phyloP scores from a whole-genome alignment of 2,797 vertebrate genomes.

The Muscicapa comitata region DNA sequence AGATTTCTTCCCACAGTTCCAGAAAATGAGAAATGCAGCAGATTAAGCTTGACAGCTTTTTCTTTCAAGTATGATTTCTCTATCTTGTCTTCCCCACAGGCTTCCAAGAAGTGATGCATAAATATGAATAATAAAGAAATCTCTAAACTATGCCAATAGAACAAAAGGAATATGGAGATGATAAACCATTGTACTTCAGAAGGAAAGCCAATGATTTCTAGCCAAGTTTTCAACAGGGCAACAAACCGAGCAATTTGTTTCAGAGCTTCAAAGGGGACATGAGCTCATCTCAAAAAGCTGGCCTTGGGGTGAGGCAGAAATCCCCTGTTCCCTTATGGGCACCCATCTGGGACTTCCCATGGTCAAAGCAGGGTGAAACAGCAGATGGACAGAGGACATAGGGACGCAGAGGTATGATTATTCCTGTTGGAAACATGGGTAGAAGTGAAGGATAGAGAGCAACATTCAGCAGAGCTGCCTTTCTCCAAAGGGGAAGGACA shows the following conservation, averaged over 20 bases:
- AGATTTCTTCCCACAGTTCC: not conserved
- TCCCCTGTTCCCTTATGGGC: not conserved
- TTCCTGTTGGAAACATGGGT: not conserved
- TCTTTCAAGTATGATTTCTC: slow-evolving; percentile 2
- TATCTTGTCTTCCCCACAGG: not conserved
- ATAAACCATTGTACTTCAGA: slow-evolving; percentile 11
- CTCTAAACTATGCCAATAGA: not conserved
- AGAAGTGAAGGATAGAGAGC: not conserved
- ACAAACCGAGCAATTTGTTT: not conserved
- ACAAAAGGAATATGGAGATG: not conserved
- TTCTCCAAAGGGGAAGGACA: not conserved
- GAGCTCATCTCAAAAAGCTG: not conserved
- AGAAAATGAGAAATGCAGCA: not conserved
- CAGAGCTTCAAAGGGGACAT: not conserved
- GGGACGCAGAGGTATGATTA: rapidly evolving
- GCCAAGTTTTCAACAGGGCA: slow-evolving; percentile 8
- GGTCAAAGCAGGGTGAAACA: not conserved
- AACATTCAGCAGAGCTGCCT: not conserved
- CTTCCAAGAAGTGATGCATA: not conserved
- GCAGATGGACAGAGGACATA: not conserved
- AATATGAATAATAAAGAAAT: slow-evolving; percentile 26
- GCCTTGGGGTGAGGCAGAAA: not conserved
- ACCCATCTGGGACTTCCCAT: not conserved
- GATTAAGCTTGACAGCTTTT: not conserved
- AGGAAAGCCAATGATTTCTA: not conserved